Evolutionary conservation across 2,797 vertebrate genomes (phyloP).

Genomic region (Botia kubotai): DNA sequence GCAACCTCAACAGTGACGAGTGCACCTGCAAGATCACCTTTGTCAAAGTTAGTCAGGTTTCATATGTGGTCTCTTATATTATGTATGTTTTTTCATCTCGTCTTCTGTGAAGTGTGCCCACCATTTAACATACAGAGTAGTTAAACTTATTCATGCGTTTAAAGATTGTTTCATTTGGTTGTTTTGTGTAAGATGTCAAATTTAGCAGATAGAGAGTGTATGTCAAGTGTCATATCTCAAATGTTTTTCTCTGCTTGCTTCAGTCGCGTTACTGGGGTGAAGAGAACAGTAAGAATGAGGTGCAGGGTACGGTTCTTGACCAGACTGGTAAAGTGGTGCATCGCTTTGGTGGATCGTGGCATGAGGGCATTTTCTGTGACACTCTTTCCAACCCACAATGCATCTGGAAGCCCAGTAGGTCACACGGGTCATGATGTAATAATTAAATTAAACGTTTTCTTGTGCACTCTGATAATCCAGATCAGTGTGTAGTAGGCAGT

Average conservation of each 20-base stretch:
- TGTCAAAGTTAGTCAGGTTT: slow-evolving; percentile 81
- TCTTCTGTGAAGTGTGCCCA: no score
- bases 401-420: slow-evolving; percentile 93
- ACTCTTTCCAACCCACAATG: slow-evolving; percentile 79
- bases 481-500: not conserved
- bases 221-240: no score
- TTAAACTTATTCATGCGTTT: no score
- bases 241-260: not conserved
- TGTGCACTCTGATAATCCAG: not conserved
- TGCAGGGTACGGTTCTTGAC: slow-evolving; percentile 88
- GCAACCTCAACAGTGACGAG: slow-evolving; percentile 79
- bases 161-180: no score
- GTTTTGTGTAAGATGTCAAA: not conserved
- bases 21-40: slow-evolving; percentile 93
- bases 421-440: not conserved
- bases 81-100: no score
- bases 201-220: no score
- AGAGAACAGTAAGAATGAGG: slow-evolving; percentile 83
- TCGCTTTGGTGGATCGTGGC: slow-evolving; percentile 90
- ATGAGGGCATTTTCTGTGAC: slow-evolving; percentile 90
- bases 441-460: no score
- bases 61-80: not conserved
- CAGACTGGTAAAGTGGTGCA: slow-evolving; percentile 84
- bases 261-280: slow-evolving; percentile 90
- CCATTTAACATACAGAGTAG: no score